Conservation (phyloP, 2,797 vertebrate species). For the Acrocephalus scirpaceus region DNA sequence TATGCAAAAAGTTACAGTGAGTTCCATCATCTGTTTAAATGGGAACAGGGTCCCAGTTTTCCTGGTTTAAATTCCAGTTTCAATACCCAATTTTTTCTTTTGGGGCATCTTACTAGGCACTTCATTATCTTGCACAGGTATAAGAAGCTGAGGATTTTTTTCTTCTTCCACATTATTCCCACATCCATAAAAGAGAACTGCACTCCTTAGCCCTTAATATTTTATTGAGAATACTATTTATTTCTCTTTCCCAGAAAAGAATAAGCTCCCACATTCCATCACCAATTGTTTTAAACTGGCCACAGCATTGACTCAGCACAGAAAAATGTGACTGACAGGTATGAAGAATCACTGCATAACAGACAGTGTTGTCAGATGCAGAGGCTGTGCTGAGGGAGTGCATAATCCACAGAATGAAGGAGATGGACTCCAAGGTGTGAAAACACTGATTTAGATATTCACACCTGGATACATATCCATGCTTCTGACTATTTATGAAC, state of each 20-base stretch:
- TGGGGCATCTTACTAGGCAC: not conserved
- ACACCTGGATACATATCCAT: not conserved
- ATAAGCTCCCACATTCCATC: not conserved
- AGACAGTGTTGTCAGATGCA: accelerated
- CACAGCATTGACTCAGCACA: not conserved
- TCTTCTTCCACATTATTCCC: not conserved
- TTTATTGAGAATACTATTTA: not conserved
- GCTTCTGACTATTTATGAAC: not conserved
- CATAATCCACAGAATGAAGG: not conserved
- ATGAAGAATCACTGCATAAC: not conserved
- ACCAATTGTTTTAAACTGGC: not conserved
- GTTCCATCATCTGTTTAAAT: not conserved
- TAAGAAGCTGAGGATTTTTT: not conserved
- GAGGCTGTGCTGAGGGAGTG: not conserved
- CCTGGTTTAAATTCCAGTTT: not conserved
- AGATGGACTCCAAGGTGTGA: not conserved
- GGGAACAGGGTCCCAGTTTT: not conserved
- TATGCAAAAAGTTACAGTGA: not conserved
- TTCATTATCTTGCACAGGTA: not conserved
- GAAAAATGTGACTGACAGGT: not conserved
- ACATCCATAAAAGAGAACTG: not conserved
- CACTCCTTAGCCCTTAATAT: not conserved
- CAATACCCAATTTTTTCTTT: not conserved
- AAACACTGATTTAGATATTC: not conserved
- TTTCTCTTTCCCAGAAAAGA: not conserved